phyloP scores from a whole-genome alignment of 2,113 vertebrate species.

The Dromaius novaehollandiae region DNA sequence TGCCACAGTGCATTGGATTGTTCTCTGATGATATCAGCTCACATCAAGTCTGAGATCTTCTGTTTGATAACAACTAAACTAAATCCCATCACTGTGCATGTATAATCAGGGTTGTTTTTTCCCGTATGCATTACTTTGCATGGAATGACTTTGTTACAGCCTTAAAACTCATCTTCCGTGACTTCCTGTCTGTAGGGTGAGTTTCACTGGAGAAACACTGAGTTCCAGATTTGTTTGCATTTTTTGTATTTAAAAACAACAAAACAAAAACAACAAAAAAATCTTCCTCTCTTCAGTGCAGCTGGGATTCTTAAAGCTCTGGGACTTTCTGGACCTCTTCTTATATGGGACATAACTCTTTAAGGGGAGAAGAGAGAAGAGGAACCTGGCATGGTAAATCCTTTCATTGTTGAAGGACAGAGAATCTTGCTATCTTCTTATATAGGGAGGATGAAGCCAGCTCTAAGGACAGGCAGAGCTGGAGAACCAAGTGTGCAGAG shows the following conservation, averaged over 20 bases:
- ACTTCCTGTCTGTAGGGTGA: conserved; percentile 53
- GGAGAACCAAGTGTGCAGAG: not conserved
- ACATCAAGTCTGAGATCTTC: not conserved
- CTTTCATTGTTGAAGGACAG: not conserved
- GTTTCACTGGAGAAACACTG: conserved; percentile 11
- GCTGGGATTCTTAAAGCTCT: conserved; percentile 2
- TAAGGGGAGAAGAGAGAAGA: not conserved
- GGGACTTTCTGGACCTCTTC: not conserved
- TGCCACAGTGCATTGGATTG: not conserved
- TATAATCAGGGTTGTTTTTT: conserved; percentile 46
- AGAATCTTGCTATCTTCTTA: not conserved
- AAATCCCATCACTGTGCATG: not conserved
- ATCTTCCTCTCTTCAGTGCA: conserved; percentile 12
- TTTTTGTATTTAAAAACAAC: not conserved
- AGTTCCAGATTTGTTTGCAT: conserved; percentile 54
- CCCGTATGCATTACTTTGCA: not conserved
- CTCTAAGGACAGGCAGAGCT: not conserved
- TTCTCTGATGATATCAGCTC: not conserved
- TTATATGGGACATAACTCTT: not conserved
- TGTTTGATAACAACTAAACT: not conserved
- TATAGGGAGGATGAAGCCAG: not conserved
- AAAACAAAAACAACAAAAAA: not conserved
- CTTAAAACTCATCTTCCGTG: conserved; percentile 62
- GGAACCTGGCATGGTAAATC: not conserved
- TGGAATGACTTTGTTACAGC: conserved; percentile 27